Evolutionary conservation across 2,888 invertebrate genomes (phyloP).

Genomic region (Anorthoa munda): DNA sequence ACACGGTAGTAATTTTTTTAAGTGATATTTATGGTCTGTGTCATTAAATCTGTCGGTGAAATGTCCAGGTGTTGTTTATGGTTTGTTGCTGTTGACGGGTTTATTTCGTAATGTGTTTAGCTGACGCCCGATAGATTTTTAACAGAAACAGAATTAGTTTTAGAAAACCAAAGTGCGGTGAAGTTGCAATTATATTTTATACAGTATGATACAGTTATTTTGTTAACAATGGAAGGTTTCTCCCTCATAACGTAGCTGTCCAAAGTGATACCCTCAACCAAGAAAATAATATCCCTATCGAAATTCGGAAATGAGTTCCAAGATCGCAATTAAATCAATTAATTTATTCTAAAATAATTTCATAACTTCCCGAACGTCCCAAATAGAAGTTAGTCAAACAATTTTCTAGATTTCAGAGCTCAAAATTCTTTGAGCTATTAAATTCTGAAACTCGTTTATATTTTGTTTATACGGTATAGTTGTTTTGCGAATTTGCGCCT

Average conservation of each 20-base stretch:
- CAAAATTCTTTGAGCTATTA: slow-evolving; percentile 53
- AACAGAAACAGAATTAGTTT: neutral
- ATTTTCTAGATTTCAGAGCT: slow-evolving; percentile 55
- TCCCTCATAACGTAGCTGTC: neutral
- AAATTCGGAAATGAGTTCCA: slow-evolving; percentile 3
- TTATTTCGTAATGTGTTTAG: slow-evolving; percentile 25
- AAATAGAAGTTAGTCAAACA: slow-evolving; percentile 32
- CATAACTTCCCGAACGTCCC: slow-evolving; percentile 27
- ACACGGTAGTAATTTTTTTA: slow-evolving; percentile 45
- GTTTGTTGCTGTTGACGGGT: slow-evolving; percentile 20
- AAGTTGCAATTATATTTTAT: neutral
- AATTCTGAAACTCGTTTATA: slow-evolving; percentile 62
- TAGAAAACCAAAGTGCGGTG: neutral
- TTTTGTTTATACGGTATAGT: slow-evolving; percentile 54
- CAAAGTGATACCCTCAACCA: neutral
- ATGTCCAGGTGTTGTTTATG: slow-evolving; percentile 31
- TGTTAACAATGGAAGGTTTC: neutral
- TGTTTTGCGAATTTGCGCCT: slow-evolving; percentile 59
- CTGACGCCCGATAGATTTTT: neutral
- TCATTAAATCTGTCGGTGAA: slow-evolving; percentile 45
- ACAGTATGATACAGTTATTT: neutral
- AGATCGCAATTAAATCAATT: slow-evolving; percentile 28
- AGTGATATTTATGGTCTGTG: slow-evolving; percentile 37
- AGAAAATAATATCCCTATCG: neutral
- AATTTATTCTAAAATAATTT: slow-evolving; percentile 34